These are phyloP conservation scores for Dryadula phaetusa DNA, from an alignment of 2,888 invertebrate species.

Conservation along the genomic window DNA sequence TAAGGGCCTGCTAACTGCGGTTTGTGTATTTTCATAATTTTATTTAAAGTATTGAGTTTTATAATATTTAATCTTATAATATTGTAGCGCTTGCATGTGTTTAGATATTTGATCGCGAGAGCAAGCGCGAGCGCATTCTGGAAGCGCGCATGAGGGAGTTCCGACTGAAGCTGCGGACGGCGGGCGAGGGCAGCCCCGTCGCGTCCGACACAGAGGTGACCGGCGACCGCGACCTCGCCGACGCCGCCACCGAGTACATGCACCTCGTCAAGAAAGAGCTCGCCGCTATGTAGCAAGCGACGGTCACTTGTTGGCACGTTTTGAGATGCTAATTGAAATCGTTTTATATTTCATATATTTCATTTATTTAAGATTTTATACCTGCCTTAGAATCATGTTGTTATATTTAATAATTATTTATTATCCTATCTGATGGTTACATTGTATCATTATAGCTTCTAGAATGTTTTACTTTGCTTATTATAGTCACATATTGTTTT, in stretches of 20 bases:
- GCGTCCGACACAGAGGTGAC: slow-evolving; percentile 54
- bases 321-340: background rate
- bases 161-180: slow-evolving; percentile 81
- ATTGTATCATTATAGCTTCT: background rate
- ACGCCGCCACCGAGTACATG: slow-evolving; percentile 59
- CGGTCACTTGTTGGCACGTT: no score
- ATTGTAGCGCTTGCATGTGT: background rate
- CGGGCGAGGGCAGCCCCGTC: slow-evolving; percentile 59
- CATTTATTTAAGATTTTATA: background rate
- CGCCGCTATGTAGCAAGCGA: slow-evolving; percentile 20
- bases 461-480: background rate
- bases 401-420: background rate
- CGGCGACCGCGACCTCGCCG: slow-evolving; percentile 65
- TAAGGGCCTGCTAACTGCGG: slow-evolving; percentile 87
- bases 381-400: background rate
- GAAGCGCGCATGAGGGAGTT: slow-evolving; percentile 94
- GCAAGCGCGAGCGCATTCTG: slow-evolving; percentile 94
- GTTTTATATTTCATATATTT: background rate
- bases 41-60: no score
- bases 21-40: no score
- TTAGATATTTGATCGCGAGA: slow-evolving; percentile 94
- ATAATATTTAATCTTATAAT: background rate
- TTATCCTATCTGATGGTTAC: background rate
- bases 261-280: slow-evolving; percentile 58
- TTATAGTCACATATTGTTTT: background rate